These are phyloP conservation scores for Thrips palmi DNA, from an alignment of 1,140 invertebrate species.

Conservation along the genomic window DNA sequence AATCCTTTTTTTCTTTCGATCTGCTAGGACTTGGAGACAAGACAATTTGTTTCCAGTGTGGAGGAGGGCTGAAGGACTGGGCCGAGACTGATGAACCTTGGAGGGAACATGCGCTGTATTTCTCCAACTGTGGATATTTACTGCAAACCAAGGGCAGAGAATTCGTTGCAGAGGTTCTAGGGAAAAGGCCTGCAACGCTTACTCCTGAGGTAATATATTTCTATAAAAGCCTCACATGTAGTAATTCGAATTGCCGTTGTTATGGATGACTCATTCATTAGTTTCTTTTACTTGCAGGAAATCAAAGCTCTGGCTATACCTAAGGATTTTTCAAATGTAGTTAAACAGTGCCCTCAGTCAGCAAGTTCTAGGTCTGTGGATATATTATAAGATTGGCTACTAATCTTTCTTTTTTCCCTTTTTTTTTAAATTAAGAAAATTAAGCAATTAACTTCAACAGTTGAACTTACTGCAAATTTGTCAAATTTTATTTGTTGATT, in stretches of 20 bases:
- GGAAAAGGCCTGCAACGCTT: conserved; percentile 23
- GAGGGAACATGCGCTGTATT: conserved; percentile 76
- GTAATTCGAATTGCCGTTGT: neutral
- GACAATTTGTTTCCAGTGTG: conserved; percentile 72
- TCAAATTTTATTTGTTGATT: conserved; percentile 1
- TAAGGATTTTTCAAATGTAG: neutral
- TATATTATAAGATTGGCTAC: too few relatives aligned
- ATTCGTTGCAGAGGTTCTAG: conserved; percentile 34
- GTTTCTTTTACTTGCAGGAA: conserved; percentile 1
- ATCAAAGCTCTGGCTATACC: neutral
- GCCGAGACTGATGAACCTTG: conserved; percentile 66
- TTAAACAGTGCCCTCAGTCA: neutral
- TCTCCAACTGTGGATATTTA: conserved; percentile 55
- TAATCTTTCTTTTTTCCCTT: too few relatives aligned
- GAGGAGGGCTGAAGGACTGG: conserved; percentile 74
- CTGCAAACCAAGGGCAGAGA: conserved; percentile 51
- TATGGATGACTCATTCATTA: neutral
- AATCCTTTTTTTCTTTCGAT: conserved; percentile 8
- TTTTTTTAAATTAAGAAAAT: too few relatives aligned
- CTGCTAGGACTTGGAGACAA: conserved; percentile 55
- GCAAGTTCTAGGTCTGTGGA: neutral
- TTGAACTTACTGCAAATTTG: conserved; percentile 2
- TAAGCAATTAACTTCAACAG: too few relatives aligned
- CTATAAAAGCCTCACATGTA: neutral
- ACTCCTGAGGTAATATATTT: conserved; percentile 1